Base-by-base conservation (phyloP, 2,888 invertebrate species). In the Opisthograptis luteolata region DNA sequence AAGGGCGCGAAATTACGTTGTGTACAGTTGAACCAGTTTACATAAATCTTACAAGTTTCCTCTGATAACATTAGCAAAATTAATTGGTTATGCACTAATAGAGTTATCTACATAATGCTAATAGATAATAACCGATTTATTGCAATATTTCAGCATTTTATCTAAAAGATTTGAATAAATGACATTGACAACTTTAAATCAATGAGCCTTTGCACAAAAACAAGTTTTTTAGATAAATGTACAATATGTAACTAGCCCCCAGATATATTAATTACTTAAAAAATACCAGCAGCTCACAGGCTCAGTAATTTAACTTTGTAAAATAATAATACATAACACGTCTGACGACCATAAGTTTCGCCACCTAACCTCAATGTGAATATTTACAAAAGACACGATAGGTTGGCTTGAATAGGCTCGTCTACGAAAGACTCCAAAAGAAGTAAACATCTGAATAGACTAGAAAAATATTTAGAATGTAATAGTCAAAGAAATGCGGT, bases 1-100 rank as follows among this genome's bases (percentile, higher is more conserved):
- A 90, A 90, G 89, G 90, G 90, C 90, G 90, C 90, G 89, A 90
- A 90, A 89, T 84, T 77, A 81, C 75, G 73, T 76, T 62, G 70
- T 70, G 56, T 53, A n/a, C n/a, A 28, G 62, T 62, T 66, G 60
- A 55, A 64, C 60, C 62, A 50, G 62, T 71, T 66, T 62, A 69
- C 62, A 58, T 61, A 43, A 52, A 30, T 30, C 24, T 12, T 36
- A 9, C 24, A 36, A 35, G 17, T 35, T 25, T n/a, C n/a, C n/a
- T n/a, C 7, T 28, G 17, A 14, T 34, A 34, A 12, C 13, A 31
- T 45, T 22, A 25, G 27, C 39, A 25, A 9, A 19, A 27, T 7
- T 14, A n/a, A 8, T 8, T 13, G 14, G 19, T 19, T 12, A 27
- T 46, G 37, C 17, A 14, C n/a, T n/a, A n/a, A n/a, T 9, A n/a